Evolutionary conservation across 2,888 invertebrate genomes (phyloP), one percentile per base, ranked within the genome.

Genomic region (Drosophila emarginata): DNA sequence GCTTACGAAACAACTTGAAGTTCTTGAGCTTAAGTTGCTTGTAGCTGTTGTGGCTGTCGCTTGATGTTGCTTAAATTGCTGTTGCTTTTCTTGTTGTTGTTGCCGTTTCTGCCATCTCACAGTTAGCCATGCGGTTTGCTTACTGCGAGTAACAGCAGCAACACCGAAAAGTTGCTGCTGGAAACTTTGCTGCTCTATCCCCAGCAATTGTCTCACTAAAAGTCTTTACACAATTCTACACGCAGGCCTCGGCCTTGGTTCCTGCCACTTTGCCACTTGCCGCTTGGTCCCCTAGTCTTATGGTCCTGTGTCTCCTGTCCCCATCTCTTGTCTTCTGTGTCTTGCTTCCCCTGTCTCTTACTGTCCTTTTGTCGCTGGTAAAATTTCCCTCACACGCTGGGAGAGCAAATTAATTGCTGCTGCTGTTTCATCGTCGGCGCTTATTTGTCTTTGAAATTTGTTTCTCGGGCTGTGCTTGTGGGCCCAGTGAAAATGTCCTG

Each of bases 401-500:
- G 76, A 73, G 73, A 77, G 76, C 76, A 81, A 87, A 88, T 87
- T 87, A 87, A 88, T 89, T 87, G 80, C 82, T 87, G 79, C 79
- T 88, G 80, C 78, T 84, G 45, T 21, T 21, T 45, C 45, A 21
- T 45, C 45, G 89, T 89, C 80, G 82, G 80, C 85, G 80, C 82
- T 88, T 88, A 89, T 89, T 87, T 87, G 89, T 89, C 88, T 87
- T 86, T 74, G 83, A 83, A 89, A 89, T 81, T 88, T 87, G 83
- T 86, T 88, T 82, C 81, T 76, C 76, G 76, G 80, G 66, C 76
- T 72, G 57, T 26, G 36, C 73, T 56, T 52, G 52, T 26, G 52
- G 83, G 77, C 69, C 74, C 65, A 51, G 60, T 63, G 59, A 69
- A 72, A 60, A 54, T 56, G 50, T 28, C 61, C 68, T 63, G 45